Base-by-base conservation (phyloP, 2,888 invertebrate genomes). In the Monochamus alternatus region DNA sequence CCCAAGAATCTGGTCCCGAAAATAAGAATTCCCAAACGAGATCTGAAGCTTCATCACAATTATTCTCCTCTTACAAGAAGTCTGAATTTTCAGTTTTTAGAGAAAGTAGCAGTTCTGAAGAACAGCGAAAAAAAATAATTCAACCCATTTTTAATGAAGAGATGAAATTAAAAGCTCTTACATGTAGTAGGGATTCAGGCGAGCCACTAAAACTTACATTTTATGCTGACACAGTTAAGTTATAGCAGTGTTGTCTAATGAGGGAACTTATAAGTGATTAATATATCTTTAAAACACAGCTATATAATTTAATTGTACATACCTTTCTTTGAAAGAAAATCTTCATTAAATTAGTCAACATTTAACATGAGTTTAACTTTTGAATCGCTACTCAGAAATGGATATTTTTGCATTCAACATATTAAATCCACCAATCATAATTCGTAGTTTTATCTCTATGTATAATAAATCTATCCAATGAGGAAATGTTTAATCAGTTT, bases 201-300 rank as follows among this genome's bases (percentile, higher is more conserved):
- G 12, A 66, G 8, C 66, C 65, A 0, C 12, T 66, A 51, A 66
- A 52, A 66, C 5, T 66, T 52, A 66, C 52, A 3, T 66, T 66
- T 66, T 66, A 66, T 66, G 2, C 66, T 12, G 51, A 5, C 31
- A 32, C 32, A 12, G 51, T n/a, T 12, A 51, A 30, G 66, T 52
- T 66, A 12, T 66, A 52, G 31, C 14, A 66, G 44, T 9, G 2
- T 44, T 44, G 44, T 44, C 44, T 8, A 44, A 44, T 8, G 44
- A 22, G 22, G 22, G 22, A 22, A 22, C 22, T 22, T 22, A 22
- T 22, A 22, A 22, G 22, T 22, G 22, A 22, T 22, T 22, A 22
- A 22, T 22, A 22, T 22, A 22, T 22, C 1, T 22, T 22, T 22
- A 22, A 22, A 22, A 22, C 22, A 22, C 22, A 22, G 22, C 22